A percentile compares a stretch with the other conserved stretches of the same genome.
phyloP scores from a whole-genome alignment of 2,797 vertebrate species.

The Champsocephalus esox region DNA sequence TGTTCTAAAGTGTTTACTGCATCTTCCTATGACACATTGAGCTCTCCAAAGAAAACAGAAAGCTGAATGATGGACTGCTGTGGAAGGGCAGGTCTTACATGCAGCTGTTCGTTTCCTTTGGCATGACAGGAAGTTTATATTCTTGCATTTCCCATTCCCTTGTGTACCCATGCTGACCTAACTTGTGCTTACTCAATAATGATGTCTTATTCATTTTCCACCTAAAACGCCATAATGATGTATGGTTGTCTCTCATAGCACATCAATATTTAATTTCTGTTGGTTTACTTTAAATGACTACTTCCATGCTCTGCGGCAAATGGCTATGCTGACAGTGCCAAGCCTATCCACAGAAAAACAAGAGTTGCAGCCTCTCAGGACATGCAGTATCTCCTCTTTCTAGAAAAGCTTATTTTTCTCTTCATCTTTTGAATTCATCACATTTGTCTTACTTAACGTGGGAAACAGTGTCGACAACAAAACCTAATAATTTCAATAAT shows the following conservation, averaged over 20 bases:
- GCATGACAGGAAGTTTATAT: slow-evolving; percentile 16
- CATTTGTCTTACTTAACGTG: slow-evolving; percentile 1
- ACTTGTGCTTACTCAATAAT: slow-evolving; percentile 56
- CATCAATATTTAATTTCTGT: slow-evolving; percentile 70
- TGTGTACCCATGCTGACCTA: slow-evolving; percentile 34
- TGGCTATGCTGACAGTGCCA: slow-evolving; percentile 34
- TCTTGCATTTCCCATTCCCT: slow-evolving; percentile 19
- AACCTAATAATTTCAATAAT: slow-evolving; percentile 13
- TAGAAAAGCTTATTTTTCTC: slow-evolving; percentile 39
- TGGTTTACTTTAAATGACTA: slow-evolving; percentile 68
- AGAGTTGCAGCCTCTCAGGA: slow-evolving; percentile 27
- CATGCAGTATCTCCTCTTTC: slow-evolving; percentile 26
- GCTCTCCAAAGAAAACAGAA: slow-evolving; percentile 52
- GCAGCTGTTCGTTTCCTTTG: slow-evolving; percentile 39
- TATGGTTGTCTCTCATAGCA: slow-evolving; percentile 61
- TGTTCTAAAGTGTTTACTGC: slow-evolving; percentile 49
- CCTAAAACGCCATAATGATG: slow-evolving; percentile 68
- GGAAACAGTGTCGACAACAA: slow-evolving; percentile 12
- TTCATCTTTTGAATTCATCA: slow-evolving; percentile 26
- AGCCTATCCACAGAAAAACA: slow-evolving; percentile 34
- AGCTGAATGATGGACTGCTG: slow-evolving; percentile 45
- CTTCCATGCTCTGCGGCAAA: slow-evolving; percentile 44
- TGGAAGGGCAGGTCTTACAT: slow-evolving; percentile 25
- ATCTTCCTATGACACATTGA: slow-evolving; percentile 25
- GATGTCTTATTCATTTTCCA: slow-evolving; percentile 57